Evolutionary conservation across 2,888 invertebrate species (phyloP), one percentile per base, ranked within the genome.

Genomic region (Lithodes maja): DNA sequence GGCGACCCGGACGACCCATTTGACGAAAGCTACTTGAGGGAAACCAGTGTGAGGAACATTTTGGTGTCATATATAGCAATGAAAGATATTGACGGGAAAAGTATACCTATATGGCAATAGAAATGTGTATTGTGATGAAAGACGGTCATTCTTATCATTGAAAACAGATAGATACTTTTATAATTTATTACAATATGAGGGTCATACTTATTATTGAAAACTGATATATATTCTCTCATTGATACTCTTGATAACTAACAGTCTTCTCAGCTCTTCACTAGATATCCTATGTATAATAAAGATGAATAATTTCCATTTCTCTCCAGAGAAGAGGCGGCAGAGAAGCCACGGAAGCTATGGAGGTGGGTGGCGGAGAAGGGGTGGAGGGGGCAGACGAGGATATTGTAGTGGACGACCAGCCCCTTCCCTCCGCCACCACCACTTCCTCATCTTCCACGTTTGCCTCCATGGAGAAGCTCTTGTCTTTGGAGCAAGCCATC

Each of bases 1-100:
- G 96, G 97, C 2, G 98, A 98, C 93, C 96, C 98, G 0, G 98
- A 98, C 94, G 99, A 99, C 94, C 98, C 98, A 1, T 97, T 98
- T 93, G 98, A 99, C 94, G 97, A 97, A 15, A 97, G 97, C 93
- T 99, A 98, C 93, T 94, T 99, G 12, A 95, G 97, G 91, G 98
- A 98, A 94, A 98, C 97, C 0, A 96, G 97, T 92, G 95, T 95
- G 93, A 93, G 94, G n/a, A n/a, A n/a, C n/a, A n/a, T n/a, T n/a
- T n/a, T n/a, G n/a, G n/a, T n/a, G n/a, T n/a, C n/a, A n/a, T n/a
- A n/a, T n/a, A n/a, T n/a, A n/a, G n/a, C n/a, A n/a, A n/a, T n/a
- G n/a, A n/a, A n/a, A n/a, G n/a, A n/a, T n/a, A n/a, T n/a, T n/a
- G n/a, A n/a, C n/a, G n/a, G n/a, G n/a, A n/a, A n/a, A n/a, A n/a